Base-by-base conservation (phyloP, 1,140 invertebrate genomes). In the Ericerus pela region DNA sequence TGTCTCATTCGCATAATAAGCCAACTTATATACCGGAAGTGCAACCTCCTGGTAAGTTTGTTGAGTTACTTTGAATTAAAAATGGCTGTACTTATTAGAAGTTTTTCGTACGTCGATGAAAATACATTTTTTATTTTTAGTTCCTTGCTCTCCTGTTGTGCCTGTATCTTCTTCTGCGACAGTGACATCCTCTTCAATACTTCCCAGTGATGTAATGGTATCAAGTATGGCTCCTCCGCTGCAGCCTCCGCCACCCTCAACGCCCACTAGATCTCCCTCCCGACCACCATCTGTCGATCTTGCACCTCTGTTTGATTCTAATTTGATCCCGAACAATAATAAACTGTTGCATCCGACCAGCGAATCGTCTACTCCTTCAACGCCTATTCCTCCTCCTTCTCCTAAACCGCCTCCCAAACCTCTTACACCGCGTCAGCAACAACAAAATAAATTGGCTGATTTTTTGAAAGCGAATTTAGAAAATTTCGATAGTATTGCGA, bases 391-490 rank as follows among this genome's bases (percentile, higher is more conserved):
- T 20, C 24, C 53, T 4, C 55, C 57, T 18, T 38, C 38, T 12
- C 33, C 38, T n/a, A 51, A 54, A 43, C 51, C 57, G 31, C 51
- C 41, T 31, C 51, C 57, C 27, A 58, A 58, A 54, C 53, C 51
- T 20, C 38, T 58, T 11, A 58, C 51, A 37, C 51, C 27, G 14
- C 29, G 57, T 31, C 57, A 58, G 51, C 51, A 52, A 53, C 61
- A 62, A 30, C 51, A 78, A 61, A 75, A 75, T 59, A 78, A 78
- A 65, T 61, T 79, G 30, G 72, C 73, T 26, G 77, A 80, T 60
- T 78, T 79, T 65, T 64, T 75, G 41, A 73, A 78, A 59, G 76
- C 79, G 1, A 84, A 82, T 70, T 66, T 83, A 55, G 81, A 84
- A 63, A 81, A 75, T 65, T 67, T 84, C 36, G 82, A 85, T 64